Evolutionary conservation across 2,113 vertebrate genomes (phyloP), one percentile per base, ranked within the genome.

Genomic region (Gavia stellata): DNA sequence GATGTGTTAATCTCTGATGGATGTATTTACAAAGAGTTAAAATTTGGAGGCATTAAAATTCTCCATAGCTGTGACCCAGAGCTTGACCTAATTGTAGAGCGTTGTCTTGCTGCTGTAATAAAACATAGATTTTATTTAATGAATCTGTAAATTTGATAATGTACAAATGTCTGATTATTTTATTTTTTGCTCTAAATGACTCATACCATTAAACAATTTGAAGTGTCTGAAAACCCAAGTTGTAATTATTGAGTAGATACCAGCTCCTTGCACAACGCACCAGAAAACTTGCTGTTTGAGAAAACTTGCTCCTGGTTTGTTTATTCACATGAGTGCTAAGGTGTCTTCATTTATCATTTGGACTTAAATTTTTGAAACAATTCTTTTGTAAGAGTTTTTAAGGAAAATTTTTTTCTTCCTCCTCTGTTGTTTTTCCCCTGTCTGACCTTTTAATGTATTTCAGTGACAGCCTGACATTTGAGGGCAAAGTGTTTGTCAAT

Each of bases 361-460:
- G 36, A 36, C 65, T 80, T 80, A 31, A 31, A 40, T 71, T 67
- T 68, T 85, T 58, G 65, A 73, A 81, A 34, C 29, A 31, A 21
- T 34, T 59, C 7, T 58, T 66, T 78, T 36, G 19, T 74, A 81
- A 62, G 40, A 42, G 34, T 52, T 92, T 85, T 29, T 65, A 91
- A 83, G n/a, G 40, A 49, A 58, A 62, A 33, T 2, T 4, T 19
- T 53, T 65, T 58, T 66, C 45, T 55, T 47, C 49, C 53, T 81
- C 18, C 50, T 58, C 17, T 50, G n/a, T 59, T 86, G 38, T 77
- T 75, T 58, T 73, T 55, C 34, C 33, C 11, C 38, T 31, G 23
- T 45, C 40, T 96, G 91, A 94, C 83, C 91, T 96, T 90, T 90
- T 63, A 53, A 49, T 53, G 36, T 81, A n/a, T 94, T 81, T 56